phyloP scores from a whole-genome alignment of 1,140 invertebrate species.

The Adelges cooleyi region DNA sequence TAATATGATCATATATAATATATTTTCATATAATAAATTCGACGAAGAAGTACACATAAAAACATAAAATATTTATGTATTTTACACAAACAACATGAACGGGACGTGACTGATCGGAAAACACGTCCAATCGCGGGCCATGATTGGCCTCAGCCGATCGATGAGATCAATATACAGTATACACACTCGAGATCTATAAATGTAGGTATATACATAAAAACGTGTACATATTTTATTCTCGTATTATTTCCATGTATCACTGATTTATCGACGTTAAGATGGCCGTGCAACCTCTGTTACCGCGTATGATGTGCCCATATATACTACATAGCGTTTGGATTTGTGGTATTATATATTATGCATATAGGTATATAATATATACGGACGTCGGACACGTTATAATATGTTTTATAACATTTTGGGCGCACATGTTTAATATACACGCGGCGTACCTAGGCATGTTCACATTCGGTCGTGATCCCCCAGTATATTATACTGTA shows the following conservation, averaged over 20 bases:
- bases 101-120: slow-evolving; percentile 11
- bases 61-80: slow-evolving; percentile 5
- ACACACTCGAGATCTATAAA: neutral
- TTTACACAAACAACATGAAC: slow-evolving; percentile 6
- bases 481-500: too few species aligned
- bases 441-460: too few species aligned
- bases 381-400: too few species aligned
- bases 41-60: neutral
- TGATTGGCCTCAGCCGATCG: slow-evolving; percentile 7
- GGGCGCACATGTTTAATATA: too few species aligned
- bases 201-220: neutral
- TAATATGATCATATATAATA: too few species aligned
- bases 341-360: too few species aligned
- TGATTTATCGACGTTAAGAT: slow-evolving; percentile 21
- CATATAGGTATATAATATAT: too few species aligned
- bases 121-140: slow-evolving; percentile 15
- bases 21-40: too few species aligned
- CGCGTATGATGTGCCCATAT: too few species aligned
- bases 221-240: neutral
- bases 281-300: neutral
- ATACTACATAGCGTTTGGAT: too few species aligned
- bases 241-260: slow-evolving; percentile 3
- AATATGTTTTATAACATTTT: too few species aligned
- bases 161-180: neutral
- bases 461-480: too few species aligned